A percentile compares a stretch with the other conserved stretches of the same genome.
Conservation (phyloP, 2,888 invertebrate species). For the Physocephala rufipes region DNA sequence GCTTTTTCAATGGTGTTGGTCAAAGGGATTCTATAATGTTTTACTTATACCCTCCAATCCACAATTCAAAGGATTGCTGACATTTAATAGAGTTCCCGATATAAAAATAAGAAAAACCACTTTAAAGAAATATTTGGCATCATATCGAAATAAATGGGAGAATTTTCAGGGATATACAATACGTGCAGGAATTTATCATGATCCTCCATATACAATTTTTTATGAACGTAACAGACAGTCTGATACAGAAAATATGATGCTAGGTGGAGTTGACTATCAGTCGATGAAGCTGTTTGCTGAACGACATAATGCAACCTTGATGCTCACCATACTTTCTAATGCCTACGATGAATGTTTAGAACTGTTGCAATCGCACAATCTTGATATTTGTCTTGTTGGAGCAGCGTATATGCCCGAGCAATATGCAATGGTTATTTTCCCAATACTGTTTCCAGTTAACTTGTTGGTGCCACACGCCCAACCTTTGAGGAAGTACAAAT, state of each 20-base stretch:
- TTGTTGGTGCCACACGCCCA: constrained; percentile 30
- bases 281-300: constrained; percentile 9
- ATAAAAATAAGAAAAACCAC: not conserved
- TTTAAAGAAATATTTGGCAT: not conserved
- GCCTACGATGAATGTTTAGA: not conserved
- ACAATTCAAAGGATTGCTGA: not conserved
- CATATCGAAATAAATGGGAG: not conserved
- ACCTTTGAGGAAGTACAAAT: not conserved
- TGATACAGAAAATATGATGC: not conserved
- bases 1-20: constrained; percentile 31
- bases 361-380: not conserved
- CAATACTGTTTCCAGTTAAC: not conserved
- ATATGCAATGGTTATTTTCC: not conserved
- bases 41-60: not conserved
- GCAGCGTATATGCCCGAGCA: not conserved
- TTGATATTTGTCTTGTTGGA: not conserved
- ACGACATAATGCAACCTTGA: not conserved
- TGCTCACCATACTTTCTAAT: not conserved
- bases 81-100: constrained; percentile 7
- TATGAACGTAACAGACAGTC: constrained; percentile 16
- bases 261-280: constrained; percentile 2
- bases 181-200: constrained; percentile 18
- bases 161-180: constrained; percentile 29
- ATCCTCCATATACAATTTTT: constrained; percentile 33
- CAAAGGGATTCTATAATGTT: constrained; percentile 26